phyloP scores from a whole-genome alignment of 2,113 vertebrate genomes.

The Microtus oregoni region DNA sequence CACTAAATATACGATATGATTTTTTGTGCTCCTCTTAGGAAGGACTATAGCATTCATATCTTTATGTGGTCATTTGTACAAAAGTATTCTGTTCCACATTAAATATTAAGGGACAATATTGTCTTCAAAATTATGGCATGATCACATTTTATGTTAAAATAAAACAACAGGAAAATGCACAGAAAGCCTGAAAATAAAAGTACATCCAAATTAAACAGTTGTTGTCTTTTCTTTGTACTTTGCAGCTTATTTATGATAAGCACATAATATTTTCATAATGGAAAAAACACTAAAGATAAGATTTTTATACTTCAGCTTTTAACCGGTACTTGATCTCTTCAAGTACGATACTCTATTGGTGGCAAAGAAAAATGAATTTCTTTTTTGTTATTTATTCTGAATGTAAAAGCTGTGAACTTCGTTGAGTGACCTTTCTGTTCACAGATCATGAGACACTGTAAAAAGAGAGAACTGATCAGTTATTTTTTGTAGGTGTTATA shows the following conservation, averaged over 20 bases:
- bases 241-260: background rate
- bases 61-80: conserved; percentile 41
- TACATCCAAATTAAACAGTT: conserved; percentile 38
- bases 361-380: conserved; percentile 23
- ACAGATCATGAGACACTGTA: conserved; percentile 62
- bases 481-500: conserved; percentile 58
- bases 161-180: conserved; percentile 40
- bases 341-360: conserved; percentile 27
- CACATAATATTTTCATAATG: background rate
- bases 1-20: conserved; percentile 46
- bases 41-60: conserved; percentile 37
- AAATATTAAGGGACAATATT: conserved; percentile 39
- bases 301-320: conserved; percentile 56
- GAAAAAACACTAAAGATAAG: conserved; percentile 19
- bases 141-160: conserved; percentile 33
- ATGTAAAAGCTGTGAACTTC: conserved; percentile 62
- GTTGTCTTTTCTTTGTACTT: conserved; percentile 43
- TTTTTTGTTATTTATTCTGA: conserved; percentile 73
- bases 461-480: conserved; percentile 63
- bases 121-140: conserved; percentile 38
- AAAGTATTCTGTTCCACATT: background rate
- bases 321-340: conserved; percentile 43
- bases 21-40: conserved; percentile 56
- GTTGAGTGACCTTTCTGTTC: conserved; percentile 63
- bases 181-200: conserved; percentile 10